phyloP scores from a whole-genome alignment of 2,797 vertebrate species.

The Aeoliscus strigatus region DNA sequence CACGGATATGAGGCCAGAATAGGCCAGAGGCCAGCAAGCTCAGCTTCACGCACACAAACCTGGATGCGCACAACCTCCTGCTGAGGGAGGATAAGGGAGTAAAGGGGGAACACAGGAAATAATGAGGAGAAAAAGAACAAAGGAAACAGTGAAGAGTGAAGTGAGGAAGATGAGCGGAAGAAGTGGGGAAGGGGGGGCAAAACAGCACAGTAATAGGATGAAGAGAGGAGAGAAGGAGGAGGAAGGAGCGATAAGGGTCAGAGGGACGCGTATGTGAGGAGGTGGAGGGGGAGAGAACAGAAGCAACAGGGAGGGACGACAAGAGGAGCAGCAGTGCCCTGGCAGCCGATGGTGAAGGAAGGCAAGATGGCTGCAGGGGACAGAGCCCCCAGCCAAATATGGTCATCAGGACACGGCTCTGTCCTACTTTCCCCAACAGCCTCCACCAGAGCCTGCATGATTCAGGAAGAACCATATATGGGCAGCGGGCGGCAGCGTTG shows the following conservation, averaged over 20 bases:
- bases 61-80: slow-evolving; percentile 57
- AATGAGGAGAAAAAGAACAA: slow-evolving; percentile 53
- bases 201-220: background rate
- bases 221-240: slow-evolving; percentile 28
- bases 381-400: slow-evolving; percentile 66
- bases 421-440: slow-evolving; percentile 73
- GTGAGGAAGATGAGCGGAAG: slow-evolving; percentile 15
- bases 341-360: slow-evolving; percentile 51
- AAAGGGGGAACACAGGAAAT: slow-evolving; percentile 48
- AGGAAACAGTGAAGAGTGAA: slow-evolving; percentile 53
- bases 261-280: no score
- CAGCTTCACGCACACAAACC: slow-evolving; percentile 41
- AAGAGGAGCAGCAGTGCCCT: slow-evolving; percentile 43
- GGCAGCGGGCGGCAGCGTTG: slow-evolving; percentile 30
- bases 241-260: slow-evolving; percentile 8
- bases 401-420: slow-evolving; percentile 63
- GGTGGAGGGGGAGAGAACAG: slow-evolving; percentile 22
- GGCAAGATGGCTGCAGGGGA: slow-evolving; percentile 71
- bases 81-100: slow-evolving; percentile 51
- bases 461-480: slow-evolving; percentile 57
- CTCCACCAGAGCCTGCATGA: slow-evolving; percentile 51
- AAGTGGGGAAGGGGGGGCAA: slow-evolving; percentile 26
- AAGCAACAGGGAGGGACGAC: slow-evolving; percentile 27
- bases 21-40: slow-evolving; percentile 57
- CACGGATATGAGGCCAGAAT: slow-evolving; percentile 38